Evolutionary conservation across 1,140 invertebrate species (phyloP).

Genomic region (Cataglyphis hispanica): DNA sequence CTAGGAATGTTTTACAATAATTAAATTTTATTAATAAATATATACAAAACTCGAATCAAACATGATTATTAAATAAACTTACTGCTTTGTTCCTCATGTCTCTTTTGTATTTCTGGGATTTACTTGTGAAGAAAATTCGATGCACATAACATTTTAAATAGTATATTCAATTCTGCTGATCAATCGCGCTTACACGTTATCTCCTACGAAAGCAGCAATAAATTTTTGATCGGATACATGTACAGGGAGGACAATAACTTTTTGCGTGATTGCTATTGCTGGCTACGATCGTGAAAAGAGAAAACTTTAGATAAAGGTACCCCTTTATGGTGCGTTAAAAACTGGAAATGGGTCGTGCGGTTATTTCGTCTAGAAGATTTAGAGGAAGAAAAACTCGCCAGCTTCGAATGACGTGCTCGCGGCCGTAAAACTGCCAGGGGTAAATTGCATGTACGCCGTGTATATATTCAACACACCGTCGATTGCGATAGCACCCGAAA

Average conservation of each 20-base stretch:
- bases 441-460: slow-evolving; percentile 9
- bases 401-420: slow-evolving; percentile 42
- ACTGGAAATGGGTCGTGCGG: slow-evolving; percentile 19
- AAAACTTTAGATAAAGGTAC: slow-evolving; percentile 57
- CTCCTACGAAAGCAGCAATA: slow-evolving; percentile 17
- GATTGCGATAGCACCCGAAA: slow-evolving; percentile 38
- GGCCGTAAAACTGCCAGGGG: slow-evolving; percentile 51
- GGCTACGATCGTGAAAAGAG: slow-evolving; percentile 41
- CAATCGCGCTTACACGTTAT: slow-evolving; percentile 6
- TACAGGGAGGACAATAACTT: slow-evolving; percentile 27
- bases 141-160: not conserved
- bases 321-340: slow-evolving; percentile 63
- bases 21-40: not conserved
- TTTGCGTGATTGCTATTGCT: slow-evolving; percentile 41
- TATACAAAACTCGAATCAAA: not conserved
- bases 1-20: not conserved
- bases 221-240: slow-evolving; percentile 59
- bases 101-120: not conserved
- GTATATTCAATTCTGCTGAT: slow-evolving; percentile 19
- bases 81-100: not conserved
- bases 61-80: not conserved
- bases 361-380: slow-evolving; percentile 59
- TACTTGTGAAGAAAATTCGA: slow-evolving; percentile 10
- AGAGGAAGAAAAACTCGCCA: slow-evolving; percentile 17
- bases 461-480: slow-evolving; percentile 36